Evolutionary conservation across 1,140 invertebrate species (phyloP).

Genomic region (Galleria mellonella): DNA sequence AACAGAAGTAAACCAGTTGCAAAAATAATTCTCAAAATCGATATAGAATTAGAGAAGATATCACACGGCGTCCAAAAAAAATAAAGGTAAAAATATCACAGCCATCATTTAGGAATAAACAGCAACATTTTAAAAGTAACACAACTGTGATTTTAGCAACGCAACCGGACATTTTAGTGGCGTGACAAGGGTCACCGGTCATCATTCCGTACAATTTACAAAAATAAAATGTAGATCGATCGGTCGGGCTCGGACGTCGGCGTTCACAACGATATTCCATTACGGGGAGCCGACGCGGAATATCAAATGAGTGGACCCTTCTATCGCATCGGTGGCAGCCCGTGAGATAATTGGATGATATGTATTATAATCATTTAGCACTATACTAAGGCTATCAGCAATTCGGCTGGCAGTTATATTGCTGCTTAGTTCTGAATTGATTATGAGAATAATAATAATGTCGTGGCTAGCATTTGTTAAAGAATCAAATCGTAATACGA

Average conservation of each 20-base stretch:
- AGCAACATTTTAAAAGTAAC: constrained; percentile 5
- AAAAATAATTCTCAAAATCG: too few relatives aligned
- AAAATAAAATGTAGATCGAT: constrained; percentile 68
- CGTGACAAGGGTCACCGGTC: constrained; percentile 47
- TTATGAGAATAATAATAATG: too few relatives aligned
- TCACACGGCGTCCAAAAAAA: too few relatives aligned
- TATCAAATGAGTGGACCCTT: constrained; percentile 59
- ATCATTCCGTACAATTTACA: constrained; percentile 60
- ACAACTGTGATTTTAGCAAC: constrained; percentile 9
- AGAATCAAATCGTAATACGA: too few relatives aligned
- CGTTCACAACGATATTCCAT: constrained; percentile 66
- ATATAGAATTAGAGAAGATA: too few relatives aligned
- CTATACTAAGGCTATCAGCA: too few relatives aligned
- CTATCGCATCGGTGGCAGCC: constrained; percentile 24
- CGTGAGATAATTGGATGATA: constrained; percentile 31
- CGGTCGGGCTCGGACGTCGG: constrained; percentile 1
- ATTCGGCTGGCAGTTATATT: too few relatives aligned
- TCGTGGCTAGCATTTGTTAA: too few relatives aligned
- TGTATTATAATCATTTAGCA: constrained; percentile 2
- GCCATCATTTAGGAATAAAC: not conserved
- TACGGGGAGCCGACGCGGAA: constrained; percentile 44
- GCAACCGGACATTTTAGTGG: constrained; percentile 28
- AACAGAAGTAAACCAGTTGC: too few relatives aligned
- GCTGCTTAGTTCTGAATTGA: too few relatives aligned
- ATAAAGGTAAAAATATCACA: too few relatives aligned